These are phyloP conservation scores for Dermolepida albohirtum DNA, from an alignment of 2,888 invertebrate genomes.

Conservation along the genomic window DNA sequence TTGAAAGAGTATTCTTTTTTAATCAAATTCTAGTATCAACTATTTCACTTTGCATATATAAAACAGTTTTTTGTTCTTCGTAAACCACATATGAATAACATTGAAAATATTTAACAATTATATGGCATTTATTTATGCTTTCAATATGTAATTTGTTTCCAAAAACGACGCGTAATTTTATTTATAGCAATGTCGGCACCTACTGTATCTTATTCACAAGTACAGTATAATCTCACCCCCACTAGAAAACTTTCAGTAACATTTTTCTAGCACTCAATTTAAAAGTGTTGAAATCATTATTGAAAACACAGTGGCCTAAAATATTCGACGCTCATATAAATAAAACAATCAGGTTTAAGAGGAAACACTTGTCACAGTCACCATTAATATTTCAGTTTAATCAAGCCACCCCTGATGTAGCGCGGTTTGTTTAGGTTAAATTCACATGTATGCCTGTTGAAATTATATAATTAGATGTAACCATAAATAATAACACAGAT, in stretches of 20 bases:
- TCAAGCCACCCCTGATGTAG: slow-evolving; percentile 5
- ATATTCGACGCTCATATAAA: not conserved
- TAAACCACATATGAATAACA: no score
- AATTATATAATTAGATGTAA: slow-evolving; percentile 11
- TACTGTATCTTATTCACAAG: slow-evolving; percentile 6
- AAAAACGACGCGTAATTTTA: not conserved
- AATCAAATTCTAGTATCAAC: no score
- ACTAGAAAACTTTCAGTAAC: not conserved
- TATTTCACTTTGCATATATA: no score
- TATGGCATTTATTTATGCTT: no score
- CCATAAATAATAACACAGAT: slow-evolving; percentile 1
- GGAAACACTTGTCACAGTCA: slow-evolving; percentile 22
- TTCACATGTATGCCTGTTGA: slow-evolving; percentile 13
- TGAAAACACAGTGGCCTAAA: slow-evolving; percentile 3
- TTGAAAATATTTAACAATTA: no score
- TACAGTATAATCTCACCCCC: not conserved
- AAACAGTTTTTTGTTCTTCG: no score
- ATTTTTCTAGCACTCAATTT: slow-evolving; percentile 19
- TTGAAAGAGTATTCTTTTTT: no score
- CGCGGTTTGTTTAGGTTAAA: slow-evolving; percentile 4
- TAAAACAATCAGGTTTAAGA: slow-evolving; percentile 5
- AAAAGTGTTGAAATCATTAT: slow-evolving; percentile 21
- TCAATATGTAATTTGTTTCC: no score
- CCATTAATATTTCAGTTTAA: slow-evolving; percentile 23
- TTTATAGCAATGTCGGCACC: slow-evolving; percentile 15